Percentiles rank a stretch among this genome's conserved stretches.
These are phyloP conservation scores for Drosophila algonquin DNA, from an alignment of 2,888 invertebrate genomes.

Conservation along the genomic window DNA sequence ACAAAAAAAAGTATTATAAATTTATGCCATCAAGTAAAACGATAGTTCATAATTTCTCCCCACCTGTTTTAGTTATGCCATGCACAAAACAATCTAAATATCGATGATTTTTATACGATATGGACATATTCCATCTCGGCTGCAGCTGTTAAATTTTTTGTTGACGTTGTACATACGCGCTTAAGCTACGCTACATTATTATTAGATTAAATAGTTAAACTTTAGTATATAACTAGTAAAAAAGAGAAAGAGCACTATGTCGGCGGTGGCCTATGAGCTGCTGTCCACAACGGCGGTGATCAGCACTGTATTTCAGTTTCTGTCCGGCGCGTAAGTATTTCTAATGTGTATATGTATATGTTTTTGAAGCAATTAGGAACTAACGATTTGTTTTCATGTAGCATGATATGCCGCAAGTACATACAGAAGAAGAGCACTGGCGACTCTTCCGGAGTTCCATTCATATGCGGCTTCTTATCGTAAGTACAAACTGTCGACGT, in stretches of 20 bases:
- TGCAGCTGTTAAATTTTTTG: slow-evolving; percentile 73
- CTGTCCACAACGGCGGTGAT: slow-evolving; percentile 87
- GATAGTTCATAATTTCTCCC: too few relatives aligned
- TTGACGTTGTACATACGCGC: slow-evolving; percentile 65
- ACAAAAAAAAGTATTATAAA: too few relatives aligned
- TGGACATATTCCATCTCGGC: neutral
- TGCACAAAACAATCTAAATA: slow-evolving; percentile 21
- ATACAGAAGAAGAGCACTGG: slow-evolving; percentile 90
- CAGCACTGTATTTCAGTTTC: slow-evolving; percentile 92
- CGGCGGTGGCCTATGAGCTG: slow-evolving; percentile 70
- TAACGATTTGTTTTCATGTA: slow-evolving; percentile 75
- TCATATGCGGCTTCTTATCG: slow-evolving; percentile 91
- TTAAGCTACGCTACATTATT: slow-evolving; percentile 11
- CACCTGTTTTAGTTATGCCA: neutral
- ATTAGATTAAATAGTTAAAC: neutral
- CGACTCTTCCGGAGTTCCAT: slow-evolving; percentile 90
- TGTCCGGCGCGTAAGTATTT: slow-evolving; percentile 92
- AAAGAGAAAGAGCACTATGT: slow-evolving; percentile 29
- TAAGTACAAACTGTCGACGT: slow-evolving; percentile 84
- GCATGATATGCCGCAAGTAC: slow-evolving; percentile 91
- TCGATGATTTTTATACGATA: slow-evolving; percentile 5
- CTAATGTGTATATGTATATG: neutral
- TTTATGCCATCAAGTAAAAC: too few relatives aligned
- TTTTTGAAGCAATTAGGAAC: neutral
- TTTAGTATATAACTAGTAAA: slow-evolving; percentile 20